A percentile compares a stretch with the other conserved stretches of the same genome.
Conservation (phyloP, 1,140 invertebrate species). For the Leptopilina clavipes region DNA sequence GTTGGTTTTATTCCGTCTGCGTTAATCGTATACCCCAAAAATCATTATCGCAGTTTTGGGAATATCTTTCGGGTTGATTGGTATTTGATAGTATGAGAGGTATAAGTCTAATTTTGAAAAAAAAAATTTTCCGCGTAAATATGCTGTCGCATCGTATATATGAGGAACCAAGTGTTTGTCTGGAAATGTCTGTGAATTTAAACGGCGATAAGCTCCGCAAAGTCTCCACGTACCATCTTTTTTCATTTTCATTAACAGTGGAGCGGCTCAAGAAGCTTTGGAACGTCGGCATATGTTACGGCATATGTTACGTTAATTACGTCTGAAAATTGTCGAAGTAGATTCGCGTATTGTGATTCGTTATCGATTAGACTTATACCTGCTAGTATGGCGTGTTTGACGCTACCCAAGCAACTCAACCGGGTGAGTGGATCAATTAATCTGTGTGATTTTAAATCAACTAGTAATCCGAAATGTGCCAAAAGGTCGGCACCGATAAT, state of each 20-base stretch:
- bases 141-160: background rate
- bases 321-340: background rate
- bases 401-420: background rate
- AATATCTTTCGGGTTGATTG: background rate
- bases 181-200: constrained; percentile 57
- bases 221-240: constrained; percentile 60
- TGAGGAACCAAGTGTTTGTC: constrained; percentile 32
- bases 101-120: background rate
- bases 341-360: background rate
- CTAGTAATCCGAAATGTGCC: background rate
- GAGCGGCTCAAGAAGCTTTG: constrained; percentile 63
- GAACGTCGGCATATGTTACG: constrained; percentile 5
- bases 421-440: background rate
- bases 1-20: background rate
- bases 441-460: background rate
- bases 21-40: background rate
- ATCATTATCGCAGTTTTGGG: background rate
- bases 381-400: background rate
- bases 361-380: background rate
- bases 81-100: background rate
- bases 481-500: background rate
- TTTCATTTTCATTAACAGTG: constrained; percentile 68
- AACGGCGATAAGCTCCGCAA: constrained; percentile 63
- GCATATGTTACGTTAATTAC: background rate
- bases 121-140: background rate